phyloP scores from a whole-genome alignment of 2,888 invertebrate genomes.

The Cerastoderma edule region DNA sequence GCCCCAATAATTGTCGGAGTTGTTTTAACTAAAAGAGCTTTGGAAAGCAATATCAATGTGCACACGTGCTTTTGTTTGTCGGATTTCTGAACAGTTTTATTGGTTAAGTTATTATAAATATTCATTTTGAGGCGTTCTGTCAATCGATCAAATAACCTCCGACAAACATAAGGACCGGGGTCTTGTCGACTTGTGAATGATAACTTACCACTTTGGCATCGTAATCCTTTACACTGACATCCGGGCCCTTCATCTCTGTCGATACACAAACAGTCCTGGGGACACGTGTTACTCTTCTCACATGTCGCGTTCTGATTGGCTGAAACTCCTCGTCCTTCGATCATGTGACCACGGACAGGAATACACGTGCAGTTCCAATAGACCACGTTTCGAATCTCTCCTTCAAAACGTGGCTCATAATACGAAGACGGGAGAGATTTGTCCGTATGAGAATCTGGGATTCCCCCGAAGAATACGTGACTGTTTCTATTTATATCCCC shows the following conservation, averaged over 20 bases:
- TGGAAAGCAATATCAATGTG: no score
- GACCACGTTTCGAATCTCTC: constrained; percentile 79
- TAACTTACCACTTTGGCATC: constrained; percentile 75
- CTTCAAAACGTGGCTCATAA: constrained; percentile 67
- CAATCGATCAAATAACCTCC: no score
- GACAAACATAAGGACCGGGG: no score
- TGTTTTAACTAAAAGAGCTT: no score
- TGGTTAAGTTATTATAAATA: no score
- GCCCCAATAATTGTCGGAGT: no score
- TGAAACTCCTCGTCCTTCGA: constrained; percentile 64
- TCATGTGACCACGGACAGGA: constrained; percentile 65
- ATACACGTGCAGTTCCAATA: constrained; percentile 81
- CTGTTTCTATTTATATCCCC: constrained; percentile 73
- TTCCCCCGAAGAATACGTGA: constrained; percentile 80
- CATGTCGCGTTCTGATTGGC: constrained; percentile 70
- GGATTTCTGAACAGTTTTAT: no score
- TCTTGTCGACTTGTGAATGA: background rate
- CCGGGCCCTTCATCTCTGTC: constrained; percentile 73
- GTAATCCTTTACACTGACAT: constrained; percentile 75
- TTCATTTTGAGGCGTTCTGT: no score
- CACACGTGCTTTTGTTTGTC: no score
- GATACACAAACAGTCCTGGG: constrained; percentile 78
- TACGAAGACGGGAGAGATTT: constrained; percentile 71
- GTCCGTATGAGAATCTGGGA: constrained; percentile 61
- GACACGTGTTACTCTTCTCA: constrained; percentile 75